A percentile compares a stretch with the other conserved stretches of the same genome.
Conservation (phyloP, 37 sponge, comb jelly and placozoan species). For the Beroe ovata region DNA sequence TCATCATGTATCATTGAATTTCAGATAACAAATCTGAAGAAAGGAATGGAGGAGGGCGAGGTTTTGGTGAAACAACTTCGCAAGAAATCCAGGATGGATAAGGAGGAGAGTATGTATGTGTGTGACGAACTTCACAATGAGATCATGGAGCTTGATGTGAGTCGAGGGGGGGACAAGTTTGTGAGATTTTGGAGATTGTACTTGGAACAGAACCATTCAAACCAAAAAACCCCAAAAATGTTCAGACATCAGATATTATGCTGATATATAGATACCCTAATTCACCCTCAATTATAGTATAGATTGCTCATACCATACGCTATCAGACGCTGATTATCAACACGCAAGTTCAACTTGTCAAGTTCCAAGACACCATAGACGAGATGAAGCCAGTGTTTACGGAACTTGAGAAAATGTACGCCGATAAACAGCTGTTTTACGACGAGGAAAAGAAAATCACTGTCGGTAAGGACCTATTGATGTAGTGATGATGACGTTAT, state of each 20-base stretch:
- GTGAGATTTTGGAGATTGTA: too few species aligned
- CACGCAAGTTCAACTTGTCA: conserved; percentile 50
- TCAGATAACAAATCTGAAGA: conserved; percentile 53
- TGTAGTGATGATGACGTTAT: too few species aligned
- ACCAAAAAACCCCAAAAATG: too few species aligned
- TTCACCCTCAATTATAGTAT: not conserved
- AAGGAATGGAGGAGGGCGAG: not conserved
- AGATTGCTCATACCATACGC: not conserved
- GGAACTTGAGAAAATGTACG: conserved; percentile 26
- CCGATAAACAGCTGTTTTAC: conserved; percentile 49
- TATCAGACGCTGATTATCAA: conserved; percentile 32
- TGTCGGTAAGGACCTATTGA: conserved; percentile 61
- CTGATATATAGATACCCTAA: too few species aligned
- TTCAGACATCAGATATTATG: too few species aligned
- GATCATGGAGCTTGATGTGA: conserved; percentile 61
- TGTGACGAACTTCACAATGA: conserved; percentile 61
- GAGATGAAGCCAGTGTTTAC: conserved; percentile 63
- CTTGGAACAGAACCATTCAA: too few species aligned
- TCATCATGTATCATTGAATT: not conserved
- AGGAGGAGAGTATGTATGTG: conserved; percentile 28
- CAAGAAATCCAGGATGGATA: conserved; percentile 47
- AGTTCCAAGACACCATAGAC: conserved; percentile 64
- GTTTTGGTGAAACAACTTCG: conserved; percentile 17
- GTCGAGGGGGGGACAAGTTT: not conserved
- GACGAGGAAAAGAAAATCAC: conserved; percentile 62